These are phyloP conservation scores for Notodonta dromedarius DNA, from an alignment of 2,888 invertebrate genomes.

Conservation along the genomic window DNA sequence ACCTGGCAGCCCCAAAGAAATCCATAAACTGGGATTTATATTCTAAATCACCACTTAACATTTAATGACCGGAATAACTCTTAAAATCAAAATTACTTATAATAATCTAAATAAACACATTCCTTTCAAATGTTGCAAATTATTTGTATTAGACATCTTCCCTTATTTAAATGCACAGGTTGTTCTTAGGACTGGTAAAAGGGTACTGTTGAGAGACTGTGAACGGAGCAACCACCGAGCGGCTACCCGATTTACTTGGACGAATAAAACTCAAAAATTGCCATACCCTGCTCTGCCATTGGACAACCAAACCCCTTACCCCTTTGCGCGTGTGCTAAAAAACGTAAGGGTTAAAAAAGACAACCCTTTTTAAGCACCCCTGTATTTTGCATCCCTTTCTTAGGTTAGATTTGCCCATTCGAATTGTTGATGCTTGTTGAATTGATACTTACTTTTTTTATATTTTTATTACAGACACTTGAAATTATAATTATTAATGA, in stretches of 20 bases:
- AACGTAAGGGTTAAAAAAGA: slow-evolving; percentile 77
- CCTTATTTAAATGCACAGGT: slow-evolving; percentile 55
- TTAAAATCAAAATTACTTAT: neutral
- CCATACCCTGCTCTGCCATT: slow-evolving; percentile 68
- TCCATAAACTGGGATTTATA: neutral
- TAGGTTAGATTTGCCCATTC: slow-evolving; percentile 1
- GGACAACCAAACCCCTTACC: slow-evolving; percentile 68
- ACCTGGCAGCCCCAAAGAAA: neutral
- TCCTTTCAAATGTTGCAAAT: neutral
- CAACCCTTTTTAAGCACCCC: slow-evolving; percentile 73
- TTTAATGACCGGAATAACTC: neutral
- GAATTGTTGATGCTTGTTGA: neutral
- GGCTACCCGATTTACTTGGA: slow-evolving; percentile 50
- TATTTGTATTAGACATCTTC: slow-evolving; percentile 2
- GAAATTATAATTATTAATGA: too few relatives aligned
- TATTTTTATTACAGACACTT: too few relatives aligned
- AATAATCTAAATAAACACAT: neutral
- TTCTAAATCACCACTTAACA: neutral
- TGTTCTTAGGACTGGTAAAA: slow-evolving; percentile 47
- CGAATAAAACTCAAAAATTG: slow-evolving; percentile 71
- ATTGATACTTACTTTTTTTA: too few relatives aligned
- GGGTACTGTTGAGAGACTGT: slow-evolving; percentile 57
- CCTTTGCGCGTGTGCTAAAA: slow-evolving; percentile 82
- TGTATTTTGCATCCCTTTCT: slow-evolving; percentile 44
- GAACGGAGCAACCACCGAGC: slow-evolving; percentile 53